Evolutionary conservation across 2,113 vertebrate genomes (phyloP).

Genomic region (Penelope pileata): DNA sequence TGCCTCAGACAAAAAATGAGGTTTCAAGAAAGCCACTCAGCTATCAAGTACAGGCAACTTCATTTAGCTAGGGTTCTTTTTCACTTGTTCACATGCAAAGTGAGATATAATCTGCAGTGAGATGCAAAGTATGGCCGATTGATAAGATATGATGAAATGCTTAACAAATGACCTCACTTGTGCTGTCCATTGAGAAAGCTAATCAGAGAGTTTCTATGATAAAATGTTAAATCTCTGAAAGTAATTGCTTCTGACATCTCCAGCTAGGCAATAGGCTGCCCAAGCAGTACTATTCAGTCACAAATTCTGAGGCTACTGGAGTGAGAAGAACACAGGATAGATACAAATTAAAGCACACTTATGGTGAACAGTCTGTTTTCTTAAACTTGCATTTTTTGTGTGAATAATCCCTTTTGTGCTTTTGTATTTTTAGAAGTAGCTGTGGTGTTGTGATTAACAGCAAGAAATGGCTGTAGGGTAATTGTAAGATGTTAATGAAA

Average conservation of each 20-base stretch:
- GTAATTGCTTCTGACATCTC: slow-evolving; percentile 76
- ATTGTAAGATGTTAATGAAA: slow-evolving; percentile 67
- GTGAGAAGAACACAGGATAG: slow-evolving; percentile 70
- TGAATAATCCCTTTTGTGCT: slow-evolving; percentile 47
- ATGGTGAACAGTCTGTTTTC: slow-evolving; percentile 48
- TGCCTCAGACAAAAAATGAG: background rate
- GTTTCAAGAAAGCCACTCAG: background rate
- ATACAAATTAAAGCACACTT: slow-evolving; percentile 76
- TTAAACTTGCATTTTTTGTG: slow-evolving; percentile 42
- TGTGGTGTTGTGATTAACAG: slow-evolving; percentile 65
- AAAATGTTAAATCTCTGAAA: slow-evolving; percentile 78
- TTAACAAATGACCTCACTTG: slow-evolving; percentile 56
- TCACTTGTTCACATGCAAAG: slow-evolving; percentile 51
- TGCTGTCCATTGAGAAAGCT: slow-evolving; percentile 56
- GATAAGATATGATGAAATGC: slow-evolving; percentile 70
- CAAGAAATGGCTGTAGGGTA: slow-evolving; percentile 56
- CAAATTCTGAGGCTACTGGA: slow-evolving; percentile 73
- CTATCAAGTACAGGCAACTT: background rate
- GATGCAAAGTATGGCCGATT: slow-evolving; percentile 45
- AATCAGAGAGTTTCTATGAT: slow-evolving; percentile 65
- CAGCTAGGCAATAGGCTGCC: slow-evolving; percentile 69
- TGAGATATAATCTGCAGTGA: slow-evolving; percentile 50
- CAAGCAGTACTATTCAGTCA: slow-evolving; percentile 63
- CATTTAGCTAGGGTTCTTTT: slow-evolving; percentile 18
- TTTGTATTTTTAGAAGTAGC: slow-evolving; percentile 66